These are phyloP conservation scores for Misgurnus anguillicaudatus DNA, from an alignment of 2,113 vertebrate genomes.

Conservation along the genomic window DNA sequence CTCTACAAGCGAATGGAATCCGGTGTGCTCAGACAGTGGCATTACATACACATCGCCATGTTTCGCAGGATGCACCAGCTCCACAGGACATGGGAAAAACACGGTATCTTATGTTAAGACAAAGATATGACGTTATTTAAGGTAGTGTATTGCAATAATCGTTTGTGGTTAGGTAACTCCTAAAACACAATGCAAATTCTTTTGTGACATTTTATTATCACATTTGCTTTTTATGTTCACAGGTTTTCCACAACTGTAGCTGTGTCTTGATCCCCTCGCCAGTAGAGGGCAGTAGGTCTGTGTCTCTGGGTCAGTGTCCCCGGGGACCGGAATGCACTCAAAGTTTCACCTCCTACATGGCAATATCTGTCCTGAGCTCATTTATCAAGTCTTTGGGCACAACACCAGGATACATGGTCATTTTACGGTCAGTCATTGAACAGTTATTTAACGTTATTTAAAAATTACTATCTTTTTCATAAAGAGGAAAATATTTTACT, in stretches of 20 bases:
- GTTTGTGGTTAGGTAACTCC: too few species aligned
- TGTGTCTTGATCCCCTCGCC: conserved; percentile 74
- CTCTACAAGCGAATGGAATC: conserved; percentile 83
- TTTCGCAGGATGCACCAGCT: conserved; percentile 81
- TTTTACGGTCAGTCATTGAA: conserved; percentile 75
- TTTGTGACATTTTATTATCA: background rate
- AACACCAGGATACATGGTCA: conserved; percentile 74
- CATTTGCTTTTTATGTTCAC: background rate
- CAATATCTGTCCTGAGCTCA: conserved; percentile 70
- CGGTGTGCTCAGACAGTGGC: conserved; percentile 84
- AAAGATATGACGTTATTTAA: too few species aligned
- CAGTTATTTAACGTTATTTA: background rate
- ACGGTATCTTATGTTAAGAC: conserved; percentile 51
- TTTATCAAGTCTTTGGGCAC: conserved; percentile 75
- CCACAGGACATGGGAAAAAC: conserved; percentile 69
- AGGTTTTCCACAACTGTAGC: conserved; percentile 91
- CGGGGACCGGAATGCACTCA: conserved; percentile 71
- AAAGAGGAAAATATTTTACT: too few species aligned
- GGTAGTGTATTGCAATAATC: too few species aligned
- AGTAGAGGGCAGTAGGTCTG: conserved; percentile 73
- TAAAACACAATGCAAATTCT: too few species aligned
- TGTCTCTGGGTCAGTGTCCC: conserved; percentile 81
- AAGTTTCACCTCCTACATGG: conserved; percentile 80
- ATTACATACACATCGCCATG: conserved; percentile 86
- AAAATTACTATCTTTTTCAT: too few species aligned